A percentile compares a stretch with the other conserved stretches of the same genome.
These are phyloP conservation scores for Polydrusus pterygomalis DNA, from an alignment of 2,888 invertebrate genomes.

Conservation along the genomic window DNA sequence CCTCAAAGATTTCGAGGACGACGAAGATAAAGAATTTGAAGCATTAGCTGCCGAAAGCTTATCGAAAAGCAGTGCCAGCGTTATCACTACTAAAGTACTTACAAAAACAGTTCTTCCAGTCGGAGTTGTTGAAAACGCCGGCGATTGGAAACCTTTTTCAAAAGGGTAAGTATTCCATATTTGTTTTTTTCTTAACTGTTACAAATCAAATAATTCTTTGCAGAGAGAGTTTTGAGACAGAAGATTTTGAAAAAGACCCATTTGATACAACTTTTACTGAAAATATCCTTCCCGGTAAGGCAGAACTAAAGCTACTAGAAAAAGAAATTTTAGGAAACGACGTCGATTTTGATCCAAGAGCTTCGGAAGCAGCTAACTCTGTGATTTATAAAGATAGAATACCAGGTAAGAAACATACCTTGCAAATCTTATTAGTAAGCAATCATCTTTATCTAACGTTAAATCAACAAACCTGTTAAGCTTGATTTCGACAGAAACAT, in stretches of 20 bases:
- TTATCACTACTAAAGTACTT: constrained; percentile 32
- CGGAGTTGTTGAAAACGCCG: constrained; percentile 69
- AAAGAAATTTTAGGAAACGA: constrained; percentile 74
- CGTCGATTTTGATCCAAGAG: constrained; percentile 79
- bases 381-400: constrained; percentile 70
- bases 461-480: too few species aligned
- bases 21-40: constrained; percentile 86
- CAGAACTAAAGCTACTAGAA: constrained; percentile 77
- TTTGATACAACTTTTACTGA: constrained; percentile 91
- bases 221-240: constrained; percentile 59
- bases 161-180: constrained; percentile 68
- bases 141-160: constrained; percentile 81
- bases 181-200: neutral
- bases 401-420: constrained; percentile 60
- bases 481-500: too few species aligned
- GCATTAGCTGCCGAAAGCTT: constrained; percentile 86
- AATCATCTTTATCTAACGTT: too few species aligned
- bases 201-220: constrained; percentile 17
- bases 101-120: constrained; percentile 60
- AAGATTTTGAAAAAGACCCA: constrained; percentile 80
- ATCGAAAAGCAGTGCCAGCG: constrained; percentile 72
- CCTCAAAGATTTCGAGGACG: constrained; percentile 76
- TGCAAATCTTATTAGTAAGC: too few species aligned
- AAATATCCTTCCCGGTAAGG: constrained; percentile 80
- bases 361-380: constrained; percentile 73